Evolutionary conservation across 2,888 invertebrate species (phyloP).

Genomic region (Cosmia pyralina): DNA sequence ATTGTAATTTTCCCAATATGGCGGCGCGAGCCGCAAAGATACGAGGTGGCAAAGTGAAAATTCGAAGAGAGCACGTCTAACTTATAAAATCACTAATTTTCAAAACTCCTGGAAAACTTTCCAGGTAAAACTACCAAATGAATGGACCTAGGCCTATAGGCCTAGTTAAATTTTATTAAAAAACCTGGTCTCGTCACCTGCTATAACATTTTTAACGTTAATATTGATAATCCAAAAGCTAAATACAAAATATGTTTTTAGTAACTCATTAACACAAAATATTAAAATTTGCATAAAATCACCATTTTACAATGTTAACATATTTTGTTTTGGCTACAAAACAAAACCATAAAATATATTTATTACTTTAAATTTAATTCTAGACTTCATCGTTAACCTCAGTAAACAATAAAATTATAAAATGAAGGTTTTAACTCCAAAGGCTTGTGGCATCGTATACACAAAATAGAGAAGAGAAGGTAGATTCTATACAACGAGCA

Average conservation of each 20-base stretch:
- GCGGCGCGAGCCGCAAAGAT: too few species aligned
- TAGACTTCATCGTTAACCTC: neutral
- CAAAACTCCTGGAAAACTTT: too few species aligned
- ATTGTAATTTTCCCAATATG: too few species aligned
- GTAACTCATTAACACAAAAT: neutral
- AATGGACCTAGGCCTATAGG: too few species aligned
- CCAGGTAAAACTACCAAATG: too few species aligned
- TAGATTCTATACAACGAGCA: neutral
- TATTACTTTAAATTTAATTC: conserved; percentile 1
- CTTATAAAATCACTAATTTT: too few species aligned
- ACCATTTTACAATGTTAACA: conserved; percentile 1
- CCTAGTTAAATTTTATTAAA: too few species aligned
- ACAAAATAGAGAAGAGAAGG: neutral
- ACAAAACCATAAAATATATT: neutral
- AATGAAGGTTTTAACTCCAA: neutral
- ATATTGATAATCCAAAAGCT: neutral
- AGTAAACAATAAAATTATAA: neutral
- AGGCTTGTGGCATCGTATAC: neutral
- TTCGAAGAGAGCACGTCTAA: too few species aligned
- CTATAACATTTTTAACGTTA: neutral
- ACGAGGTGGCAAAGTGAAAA: too few species aligned
- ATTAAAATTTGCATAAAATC: conserved; percentile 21
- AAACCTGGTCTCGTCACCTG: neutral
- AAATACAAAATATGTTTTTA: conserved; percentile 17
- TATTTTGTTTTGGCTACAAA: neutral